Evolutionary conservation across 2,113 vertebrate genomes (phyloP).

Genomic region (Petroica traversi): DNA sequence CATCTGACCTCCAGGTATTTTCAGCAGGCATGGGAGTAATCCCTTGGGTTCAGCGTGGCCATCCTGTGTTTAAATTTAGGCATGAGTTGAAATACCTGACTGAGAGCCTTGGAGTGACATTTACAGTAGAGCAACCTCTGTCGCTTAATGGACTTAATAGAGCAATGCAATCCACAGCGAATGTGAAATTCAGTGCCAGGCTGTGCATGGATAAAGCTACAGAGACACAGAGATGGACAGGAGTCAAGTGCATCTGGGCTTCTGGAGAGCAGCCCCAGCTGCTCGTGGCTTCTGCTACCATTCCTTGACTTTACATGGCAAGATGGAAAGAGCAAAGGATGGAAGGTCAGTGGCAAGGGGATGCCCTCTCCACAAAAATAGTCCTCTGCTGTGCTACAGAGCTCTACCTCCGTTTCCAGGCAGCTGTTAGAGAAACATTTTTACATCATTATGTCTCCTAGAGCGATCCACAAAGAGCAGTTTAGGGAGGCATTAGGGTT

Average conservation of each 20-base stretch:
- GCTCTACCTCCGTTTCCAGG: not conserved
- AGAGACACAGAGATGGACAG: constrained; percentile 17
- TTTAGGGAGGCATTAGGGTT: constrained; percentile 15
- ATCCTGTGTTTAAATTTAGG: not conserved
- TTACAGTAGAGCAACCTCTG: not conserved
- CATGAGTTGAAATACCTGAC: not conserved
- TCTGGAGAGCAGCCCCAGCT: not conserved
- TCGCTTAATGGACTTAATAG: not conserved
- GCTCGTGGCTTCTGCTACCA: not conserved
- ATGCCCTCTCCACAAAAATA: not conserved
- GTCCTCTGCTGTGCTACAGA: not conserved
- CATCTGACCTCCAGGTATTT: not conserved
- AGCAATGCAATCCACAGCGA: not conserved
- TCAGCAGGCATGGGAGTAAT: not conserved
- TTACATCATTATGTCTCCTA: not conserved
- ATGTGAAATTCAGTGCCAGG: not conserved
- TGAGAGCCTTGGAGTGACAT: not conserved
- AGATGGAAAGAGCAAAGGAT: not conserved
- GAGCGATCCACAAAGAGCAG: not conserved
- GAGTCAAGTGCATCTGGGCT: constrained; percentile 24
- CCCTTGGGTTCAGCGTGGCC: not conserved
- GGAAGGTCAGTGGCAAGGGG: not conserved
- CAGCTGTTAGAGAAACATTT: constrained; percentile 35
- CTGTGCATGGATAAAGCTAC: not conserved
- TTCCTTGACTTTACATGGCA: not conserved